phyloP scores from a whole-genome alignment of 2,888 invertebrate species.

The Nebria brevicollis region DNA sequence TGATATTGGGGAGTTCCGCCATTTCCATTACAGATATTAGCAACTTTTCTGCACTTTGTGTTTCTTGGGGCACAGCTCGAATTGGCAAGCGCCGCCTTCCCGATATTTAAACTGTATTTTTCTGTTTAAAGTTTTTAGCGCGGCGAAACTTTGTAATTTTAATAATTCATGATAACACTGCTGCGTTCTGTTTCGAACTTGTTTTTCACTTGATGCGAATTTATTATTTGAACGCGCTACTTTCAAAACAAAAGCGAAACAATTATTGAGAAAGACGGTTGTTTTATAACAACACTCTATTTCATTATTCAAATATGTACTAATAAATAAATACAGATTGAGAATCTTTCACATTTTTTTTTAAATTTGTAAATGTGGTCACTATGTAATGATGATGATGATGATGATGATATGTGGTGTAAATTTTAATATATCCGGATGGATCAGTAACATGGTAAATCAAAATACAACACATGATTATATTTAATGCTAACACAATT shows the following conservation, averaged over 20 bases:
- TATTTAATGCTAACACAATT: slow-evolving; percentile 45
- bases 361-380: too few relatives aligned
- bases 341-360: too few relatives aligned
- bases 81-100: slow-evolving; percentile 18
- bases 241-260: slow-evolving; percentile 28
- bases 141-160: slow-evolving; percentile 49
- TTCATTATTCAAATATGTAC: too few relatives aligned
- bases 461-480: slow-evolving; percentile 1
- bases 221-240: slow-evolving; percentile 44
- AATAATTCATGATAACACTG: slow-evolving; percentile 48
- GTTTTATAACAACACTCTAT: not conserved
- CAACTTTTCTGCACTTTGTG: slow-evolving; percentile 47
- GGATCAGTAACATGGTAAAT: slow-evolving; percentile 20
- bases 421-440: too few relatives aligned
- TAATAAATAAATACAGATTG: too few relatives aligned
- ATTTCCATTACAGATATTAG: slow-evolving; percentile 51
- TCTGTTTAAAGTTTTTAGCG: not conserved
- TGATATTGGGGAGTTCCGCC: slow-evolving; percentile 50
- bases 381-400: too few relatives aligned
- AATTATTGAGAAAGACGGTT: not conserved
- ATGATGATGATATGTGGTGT: too few relatives aligned
- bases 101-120: slow-evolving; percentile 38
- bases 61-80: slow-evolving; percentile 17
- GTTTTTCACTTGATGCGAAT: slow-evolving; percentile 47
- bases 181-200: slow-evolving; percentile 32